Evolutionary conservation across 2,888 invertebrate species (phyloP).

Genomic region (Malacosoma neustria): DNA sequence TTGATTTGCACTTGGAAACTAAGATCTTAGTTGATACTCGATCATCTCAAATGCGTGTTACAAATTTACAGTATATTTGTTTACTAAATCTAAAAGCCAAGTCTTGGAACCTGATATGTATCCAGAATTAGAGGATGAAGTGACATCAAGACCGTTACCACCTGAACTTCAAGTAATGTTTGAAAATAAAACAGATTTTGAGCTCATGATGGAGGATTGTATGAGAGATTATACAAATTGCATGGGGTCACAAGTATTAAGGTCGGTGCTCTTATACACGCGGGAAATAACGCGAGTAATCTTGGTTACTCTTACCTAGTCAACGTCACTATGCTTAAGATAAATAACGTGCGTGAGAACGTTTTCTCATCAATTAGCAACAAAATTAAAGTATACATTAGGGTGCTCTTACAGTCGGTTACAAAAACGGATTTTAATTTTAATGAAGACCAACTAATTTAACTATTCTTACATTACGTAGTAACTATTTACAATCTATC

Average conservation of each 20-base stretch:
- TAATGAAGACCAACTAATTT: background rate
- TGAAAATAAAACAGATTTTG: conserved; percentile 20
- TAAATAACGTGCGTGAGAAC: too few species aligned
- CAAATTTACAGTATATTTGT: background rate
- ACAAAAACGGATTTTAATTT: background rate
- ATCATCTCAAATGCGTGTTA: too few species aligned
- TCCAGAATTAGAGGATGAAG: background rate
- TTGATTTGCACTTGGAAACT: too few species aligned
- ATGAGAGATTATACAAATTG: conserved; percentile 29
- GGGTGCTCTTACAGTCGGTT: too few species aligned
- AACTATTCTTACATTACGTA: background rate
- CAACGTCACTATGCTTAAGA: too few species aligned
- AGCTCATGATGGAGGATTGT: conserved; percentile 30
- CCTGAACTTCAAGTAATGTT: conserved; percentile 10
- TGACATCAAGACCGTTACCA: conserved; percentile 16
- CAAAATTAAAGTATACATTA: too few species aligned
- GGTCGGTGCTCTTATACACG: too few species aligned
- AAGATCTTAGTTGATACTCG: too few species aligned
- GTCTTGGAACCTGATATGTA: background rate
- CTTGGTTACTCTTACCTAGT: too few species aligned
- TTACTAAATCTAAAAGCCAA: background rate
- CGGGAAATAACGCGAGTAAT: too few species aligned
- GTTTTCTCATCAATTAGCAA: too few species aligned
- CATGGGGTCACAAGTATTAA: conserved; percentile 2
- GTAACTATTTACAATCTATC: too few species aligned